phyloP scores from a whole-genome alignment of 2,888 invertebrate species.

The Caenorhabditis wallacei region DNA sequence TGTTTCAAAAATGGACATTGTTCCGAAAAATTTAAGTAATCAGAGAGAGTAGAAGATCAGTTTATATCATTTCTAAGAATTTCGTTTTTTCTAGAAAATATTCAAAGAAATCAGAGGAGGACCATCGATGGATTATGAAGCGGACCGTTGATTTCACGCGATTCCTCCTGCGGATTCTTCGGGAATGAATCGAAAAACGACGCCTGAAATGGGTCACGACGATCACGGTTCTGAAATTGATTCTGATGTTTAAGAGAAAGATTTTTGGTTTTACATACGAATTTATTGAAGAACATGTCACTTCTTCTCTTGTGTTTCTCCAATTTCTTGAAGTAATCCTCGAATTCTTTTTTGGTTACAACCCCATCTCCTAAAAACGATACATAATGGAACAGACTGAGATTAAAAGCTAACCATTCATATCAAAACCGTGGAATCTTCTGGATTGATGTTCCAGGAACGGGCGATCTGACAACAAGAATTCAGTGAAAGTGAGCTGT shows the following conservation, averaged over 20 bases:
- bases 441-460: conserved; percentile 75
- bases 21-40: background rate
- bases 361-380: conserved; percentile 74
- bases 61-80: conserved; percentile 11
- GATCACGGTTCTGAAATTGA: conserved; percentile 62
- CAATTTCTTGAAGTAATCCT: conserved; percentile 73
- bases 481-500: conserved; percentile 79
- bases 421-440: conserved; percentile 67
- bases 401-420: conserved; percentile 47
- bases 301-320: conserved; percentile 68
- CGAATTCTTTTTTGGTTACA: conserved; percentile 78
- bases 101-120: conserved; percentile 40
- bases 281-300: conserved; percentile 66
- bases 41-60: background rate
- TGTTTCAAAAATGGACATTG: background rate
- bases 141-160: conserved; percentile 49
- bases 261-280: conserved; percentile 9
- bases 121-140: conserved; percentile 60
- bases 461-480: conserved; percentile 78
- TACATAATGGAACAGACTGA: background rate
- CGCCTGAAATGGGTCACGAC: conserved; percentile 63
- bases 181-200: conserved; percentile 64
- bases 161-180: conserved; percentile 53
- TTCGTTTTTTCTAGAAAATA: conserved; percentile 9
- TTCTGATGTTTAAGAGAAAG: background rate